Evolutionary conservation across 1,140 invertebrate species (phyloP), one percentile per base, ranked within the genome.

Genomic region (Saxidomus purpurata): DNA sequence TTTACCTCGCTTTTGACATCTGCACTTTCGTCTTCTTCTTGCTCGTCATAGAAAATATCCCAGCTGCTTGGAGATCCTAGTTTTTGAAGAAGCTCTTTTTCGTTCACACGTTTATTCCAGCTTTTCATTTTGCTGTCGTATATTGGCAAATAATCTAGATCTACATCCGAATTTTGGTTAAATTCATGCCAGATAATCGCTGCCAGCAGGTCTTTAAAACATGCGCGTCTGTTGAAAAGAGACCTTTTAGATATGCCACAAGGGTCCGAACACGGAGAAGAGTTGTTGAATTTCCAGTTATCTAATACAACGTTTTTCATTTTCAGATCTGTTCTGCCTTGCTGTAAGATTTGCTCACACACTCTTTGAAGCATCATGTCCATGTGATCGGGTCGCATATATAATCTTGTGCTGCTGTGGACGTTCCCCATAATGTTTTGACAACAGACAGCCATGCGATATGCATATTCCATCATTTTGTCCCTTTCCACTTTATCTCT

Each of bases 91-190:
- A 82, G 31, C 1, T 67, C 36, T 43, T 40, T 40, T 67, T 82
- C 80, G 67, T 82, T 36, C 19, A 82, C n/a, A 63, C 80, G 80
- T 38, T 55, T 40, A n/a, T 82, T 82, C 80, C 80, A 82, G 11
- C 3, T 59, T 82, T 34, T 28, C 3, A 82, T 67, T 47, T 22
- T 82, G 6, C 17, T 25, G 22, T 43, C 61, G 2, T 22, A 8
- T 52, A 34, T 43, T 15, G 34, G 43, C 47, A 36, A 25, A n/a
- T 76, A 38, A 67, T 13, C n/a, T n/a, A n/a, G n/a, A 25, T 77
- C 28, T 17, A 34, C 11, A 52, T 36, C 31, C 19, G 47, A 0
- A 36, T 9, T 79, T 17, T 38, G 6, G 25, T 71, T 8, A 1
- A 71, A n/a, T 71, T 71, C 67, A 49, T 86, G 28, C 63, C 74